These are phyloP conservation scores for Plebejus argus DNA, from an alignment of 2,888 invertebrate species.

Conservation along the genomic window DNA sequence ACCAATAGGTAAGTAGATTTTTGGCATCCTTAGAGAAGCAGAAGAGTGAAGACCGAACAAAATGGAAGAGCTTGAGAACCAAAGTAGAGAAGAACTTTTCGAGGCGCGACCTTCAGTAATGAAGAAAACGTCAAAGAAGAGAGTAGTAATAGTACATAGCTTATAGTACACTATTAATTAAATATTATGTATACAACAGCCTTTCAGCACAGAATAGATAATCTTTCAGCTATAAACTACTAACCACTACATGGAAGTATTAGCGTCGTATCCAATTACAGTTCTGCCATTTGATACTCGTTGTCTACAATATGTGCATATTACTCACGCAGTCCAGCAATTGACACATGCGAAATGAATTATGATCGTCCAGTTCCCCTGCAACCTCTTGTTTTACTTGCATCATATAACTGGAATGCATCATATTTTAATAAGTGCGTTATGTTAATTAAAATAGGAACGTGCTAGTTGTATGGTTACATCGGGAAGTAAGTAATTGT, in stretches of 20 bases:
- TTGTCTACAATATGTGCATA: not conserved
- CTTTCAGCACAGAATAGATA: too few species aligned
- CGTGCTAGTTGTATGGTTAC: not conserved
- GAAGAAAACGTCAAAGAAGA: too few species aligned
- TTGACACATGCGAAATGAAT: slow-evolving; percentile 3
- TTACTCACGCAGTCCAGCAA: not conserved
- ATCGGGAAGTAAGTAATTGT: not conserved
- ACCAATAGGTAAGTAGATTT: too few species aligned
- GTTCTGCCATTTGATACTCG: not conserved
- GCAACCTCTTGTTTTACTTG: slow-evolving; percentile 19
- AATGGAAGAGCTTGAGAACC: too few species aligned
- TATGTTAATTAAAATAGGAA: not conserved
- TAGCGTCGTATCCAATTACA: not conserved
- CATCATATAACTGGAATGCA: slow-evolving; percentile 28
- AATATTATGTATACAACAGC: too few species aligned
- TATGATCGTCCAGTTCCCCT: not conserved
- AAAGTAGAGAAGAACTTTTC: too few species aligned
- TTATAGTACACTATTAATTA: too few species aligned
- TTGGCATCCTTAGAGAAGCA: too few species aligned
- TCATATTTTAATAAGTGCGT: not conserved
- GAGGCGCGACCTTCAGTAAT: too few species aligned
- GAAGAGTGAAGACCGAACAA: too few species aligned
- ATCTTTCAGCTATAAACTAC: not conserved
- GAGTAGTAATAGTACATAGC: too few species aligned
- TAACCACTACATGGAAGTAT: not conserved